Evolutionary conservation across 1,140 invertebrate species (phyloP), one percentile per base, ranked within the genome.

Genomic region (Phortica variegata): DNA sequence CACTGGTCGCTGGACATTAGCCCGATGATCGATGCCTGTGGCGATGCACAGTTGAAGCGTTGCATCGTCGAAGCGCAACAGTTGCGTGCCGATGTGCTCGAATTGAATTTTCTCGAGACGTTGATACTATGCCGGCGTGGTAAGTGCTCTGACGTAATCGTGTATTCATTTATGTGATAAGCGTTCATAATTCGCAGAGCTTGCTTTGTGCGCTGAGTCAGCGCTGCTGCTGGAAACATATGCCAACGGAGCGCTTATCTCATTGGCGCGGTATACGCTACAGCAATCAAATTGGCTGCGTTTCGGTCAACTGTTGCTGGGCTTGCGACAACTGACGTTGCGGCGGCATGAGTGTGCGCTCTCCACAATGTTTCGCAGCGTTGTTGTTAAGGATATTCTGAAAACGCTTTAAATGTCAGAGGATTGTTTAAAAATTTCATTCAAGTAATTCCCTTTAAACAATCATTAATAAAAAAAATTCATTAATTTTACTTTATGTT

Each of bases 21-120:
- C 9, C 58, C 66, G 18, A 60, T 73, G 77, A 45, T 63, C 56
- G 60, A 74, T 3, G 42, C 43, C 34, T 62, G 54, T 56, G 61
- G 51, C 54, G 58, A 76, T 79, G 36, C 43, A 13, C 18, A 73
- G 31, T 47, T 78, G 3, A 63, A 70, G 49, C 34, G 61, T 8
- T 47, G 69, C 0, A 57, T 74, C 7, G 58, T 44, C 7, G 71
- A 73, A 36, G 71, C 71, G 0, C 76, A 78, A 47, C 60, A 80
- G 34, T 46, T 86, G 16, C 75, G 77, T 4, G 76, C 82, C 9
- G 80, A 85, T 49, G 60, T 77, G 9, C 61, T 81, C 46, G 85
- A 87, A 51, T 60, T 85, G 2, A 80, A 81, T 17, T 72, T 84
- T 26, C 52, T 88, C 15, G 85, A 87, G 75, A 85, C 82, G 2